Conservation (phyloP, 1,140 invertebrate species). For the Zophobas morio region DNA sequence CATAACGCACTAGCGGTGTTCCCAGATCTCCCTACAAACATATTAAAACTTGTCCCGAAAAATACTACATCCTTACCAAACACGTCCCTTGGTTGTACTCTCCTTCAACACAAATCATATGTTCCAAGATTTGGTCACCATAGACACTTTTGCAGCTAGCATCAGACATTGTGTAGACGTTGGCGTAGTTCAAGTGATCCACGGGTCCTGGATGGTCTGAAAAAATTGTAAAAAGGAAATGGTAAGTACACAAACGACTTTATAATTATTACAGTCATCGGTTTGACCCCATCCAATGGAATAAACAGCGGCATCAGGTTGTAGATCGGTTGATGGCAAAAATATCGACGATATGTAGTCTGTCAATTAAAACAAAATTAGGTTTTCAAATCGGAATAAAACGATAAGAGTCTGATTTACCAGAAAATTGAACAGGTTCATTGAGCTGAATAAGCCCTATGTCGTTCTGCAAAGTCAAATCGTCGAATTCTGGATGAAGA, state of each 20-base stretch:
- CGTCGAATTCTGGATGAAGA: constrained; percentile 20
- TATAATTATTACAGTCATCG: background rate
- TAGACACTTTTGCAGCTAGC: background rate
- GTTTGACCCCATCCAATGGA: constrained; percentile 23
- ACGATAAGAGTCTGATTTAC: background rate
- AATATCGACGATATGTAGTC: constrained; percentile 17
- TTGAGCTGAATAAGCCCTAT: constrained; percentile 8
- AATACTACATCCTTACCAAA: background rate
- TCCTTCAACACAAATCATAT: constrained; percentile 10
- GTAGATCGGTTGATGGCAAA: constrained; percentile 2
- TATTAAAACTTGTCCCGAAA: background rate
- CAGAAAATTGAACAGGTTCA: background rate
- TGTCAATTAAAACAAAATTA: constrained; percentile 4
- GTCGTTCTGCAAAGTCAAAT: constrained; percentile 17
- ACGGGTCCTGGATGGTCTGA: background rate
- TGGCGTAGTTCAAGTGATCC: background rate
- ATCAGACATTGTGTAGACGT: background rate
- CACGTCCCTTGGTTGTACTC: background rate
- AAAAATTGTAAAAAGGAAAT: background rate
- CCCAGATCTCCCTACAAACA: constrained; percentile 24
- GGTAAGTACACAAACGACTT: background rate
- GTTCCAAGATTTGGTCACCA: constrained; percentile 9
- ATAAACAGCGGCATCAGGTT: background rate
- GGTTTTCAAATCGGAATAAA: background rate
- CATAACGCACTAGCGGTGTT: constrained; percentile 5